These are phyloP conservation scores for Oncorhynchus clarkii DNA, from an alignment of 2,113 vertebrate species.

Conservation along the genomic window DNA sequence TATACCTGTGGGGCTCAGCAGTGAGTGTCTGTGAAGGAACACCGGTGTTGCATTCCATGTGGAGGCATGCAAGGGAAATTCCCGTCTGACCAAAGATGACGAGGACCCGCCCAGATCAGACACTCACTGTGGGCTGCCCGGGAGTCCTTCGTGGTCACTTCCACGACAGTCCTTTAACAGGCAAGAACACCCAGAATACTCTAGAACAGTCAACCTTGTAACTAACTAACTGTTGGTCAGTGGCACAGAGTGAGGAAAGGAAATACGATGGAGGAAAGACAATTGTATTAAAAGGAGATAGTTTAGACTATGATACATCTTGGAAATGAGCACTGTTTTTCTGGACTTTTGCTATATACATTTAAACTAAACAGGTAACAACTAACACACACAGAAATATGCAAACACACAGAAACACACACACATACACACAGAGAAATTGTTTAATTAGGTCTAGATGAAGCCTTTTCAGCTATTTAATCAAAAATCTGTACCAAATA, in stretches of 20 bases:
- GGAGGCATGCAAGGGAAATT: too few relatives aligned
- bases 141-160: too few relatives aligned
- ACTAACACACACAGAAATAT: background rate
- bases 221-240: background rate
- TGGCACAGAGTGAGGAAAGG: background rate
- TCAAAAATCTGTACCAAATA: background rate
- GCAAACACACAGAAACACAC: background rate
- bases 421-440: too few relatives aligned
- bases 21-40: too few relatives aligned
- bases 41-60: too few relatives aligned
- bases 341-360: background rate
- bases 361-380: background rate
- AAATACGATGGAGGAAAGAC: background rate
- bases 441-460: slow-evolving; percentile 10
- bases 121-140: too few relatives aligned
- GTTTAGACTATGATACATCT: background rate
- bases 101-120: too few relatives aligned
- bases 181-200: too few relatives aligned
- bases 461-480: background rate
- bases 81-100: too few relatives aligned
- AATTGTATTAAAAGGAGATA: background rate
- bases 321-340: too few relatives aligned
- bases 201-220: background rate
- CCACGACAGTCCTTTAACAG: too few relatives aligned
- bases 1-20: too few relatives aligned